Conservation (phyloP, 1,140 invertebrate genomes). For the Pogonomyrmex californicus region DNA sequence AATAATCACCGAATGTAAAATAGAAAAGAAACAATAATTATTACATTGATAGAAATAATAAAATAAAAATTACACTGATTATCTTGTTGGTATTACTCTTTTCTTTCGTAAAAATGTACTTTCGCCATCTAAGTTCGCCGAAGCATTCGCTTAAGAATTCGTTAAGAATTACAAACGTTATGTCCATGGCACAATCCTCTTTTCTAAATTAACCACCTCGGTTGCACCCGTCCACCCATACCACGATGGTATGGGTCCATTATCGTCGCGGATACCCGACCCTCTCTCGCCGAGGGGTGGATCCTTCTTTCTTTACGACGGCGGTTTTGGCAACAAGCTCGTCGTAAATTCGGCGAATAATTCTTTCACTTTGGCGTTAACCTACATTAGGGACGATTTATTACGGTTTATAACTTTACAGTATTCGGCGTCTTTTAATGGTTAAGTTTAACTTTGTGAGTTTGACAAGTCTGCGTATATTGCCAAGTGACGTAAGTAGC, state of each 20-base stretch:
- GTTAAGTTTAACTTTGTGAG: conserved; percentile 43
- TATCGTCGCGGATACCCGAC: conserved; percentile 67
- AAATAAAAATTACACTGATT: neutral
- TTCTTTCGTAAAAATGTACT: neutral
- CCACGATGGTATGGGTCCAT: conserved; percentile 57
- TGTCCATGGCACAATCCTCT: conserved; percentile 71
- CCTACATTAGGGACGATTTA: conserved; percentile 75
- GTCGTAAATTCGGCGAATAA: conserved; percentile 75
- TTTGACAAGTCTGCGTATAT: conserved; percentile 36
- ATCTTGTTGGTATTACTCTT: neutral
- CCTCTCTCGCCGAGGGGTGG: conserved; percentile 19
- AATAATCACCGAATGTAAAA: neutral
- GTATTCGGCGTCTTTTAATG: conserved; percentile 48
- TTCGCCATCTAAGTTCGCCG: neutral
- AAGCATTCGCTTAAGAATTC: conserved; percentile 31
- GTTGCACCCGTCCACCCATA: conserved; percentile 17
- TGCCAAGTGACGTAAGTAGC: conserved; percentile 54
- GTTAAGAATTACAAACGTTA: conserved; percentile 76
- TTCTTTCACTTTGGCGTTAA: conserved; percentile 72
- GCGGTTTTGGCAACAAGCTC: conserved; percentile 76
- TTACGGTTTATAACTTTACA: conserved; percentile 69
- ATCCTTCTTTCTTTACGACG: conserved; percentile 63
- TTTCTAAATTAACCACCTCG: conserved; percentile 77
- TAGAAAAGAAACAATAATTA: neutral
- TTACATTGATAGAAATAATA: neutral